These are phyloP conservation scores for Diachasmimorpha longicaudata DNA, from an alignment of 1,140 invertebrate genomes.

Conservation along the genomic window DNA sequence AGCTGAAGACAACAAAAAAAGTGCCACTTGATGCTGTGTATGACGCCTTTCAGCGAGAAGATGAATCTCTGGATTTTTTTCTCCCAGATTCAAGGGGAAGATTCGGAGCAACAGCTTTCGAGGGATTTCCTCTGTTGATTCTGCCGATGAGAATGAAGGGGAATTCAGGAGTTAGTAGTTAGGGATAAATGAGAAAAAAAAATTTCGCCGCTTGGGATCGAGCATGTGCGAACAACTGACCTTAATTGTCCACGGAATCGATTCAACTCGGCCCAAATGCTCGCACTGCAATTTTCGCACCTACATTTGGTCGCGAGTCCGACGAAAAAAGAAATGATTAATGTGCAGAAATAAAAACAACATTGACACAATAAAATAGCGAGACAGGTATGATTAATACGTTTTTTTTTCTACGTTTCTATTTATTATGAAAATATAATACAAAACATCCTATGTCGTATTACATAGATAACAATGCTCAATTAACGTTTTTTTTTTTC, in stretches of 20 bases:
- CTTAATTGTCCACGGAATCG: slow-evolving; percentile 2
- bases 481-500: slow-evolving; percentile 56
- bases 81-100: background rate
- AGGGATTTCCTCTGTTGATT: background rate
- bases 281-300: background rate
- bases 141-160: background rate
- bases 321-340: background rate
- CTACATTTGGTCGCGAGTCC: background rate
- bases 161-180: background rate
- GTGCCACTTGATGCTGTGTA: background rate
- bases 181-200: background rate
- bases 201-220: background rate
- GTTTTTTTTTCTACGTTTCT: slow-evolving; percentile 67
- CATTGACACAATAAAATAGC: slow-evolving; percentile 12
- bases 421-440: slow-evolving; percentile 75
- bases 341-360: slow-evolving; percentile 30
- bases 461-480: slow-evolving; percentile 67
- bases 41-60: background rate
- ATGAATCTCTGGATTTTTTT: background rate
- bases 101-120: background rate
- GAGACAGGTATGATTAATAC: slow-evolving; percentile 49
- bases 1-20: background rate
- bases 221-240: slow-evolving; percentile 8
- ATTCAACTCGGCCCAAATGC: background rate
- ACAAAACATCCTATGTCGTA: slow-evolving; percentile 72